Evolutionary conservation across 2,888 invertebrate species (phyloP).

Genomic region (Ernsta delagoae): DNA sequence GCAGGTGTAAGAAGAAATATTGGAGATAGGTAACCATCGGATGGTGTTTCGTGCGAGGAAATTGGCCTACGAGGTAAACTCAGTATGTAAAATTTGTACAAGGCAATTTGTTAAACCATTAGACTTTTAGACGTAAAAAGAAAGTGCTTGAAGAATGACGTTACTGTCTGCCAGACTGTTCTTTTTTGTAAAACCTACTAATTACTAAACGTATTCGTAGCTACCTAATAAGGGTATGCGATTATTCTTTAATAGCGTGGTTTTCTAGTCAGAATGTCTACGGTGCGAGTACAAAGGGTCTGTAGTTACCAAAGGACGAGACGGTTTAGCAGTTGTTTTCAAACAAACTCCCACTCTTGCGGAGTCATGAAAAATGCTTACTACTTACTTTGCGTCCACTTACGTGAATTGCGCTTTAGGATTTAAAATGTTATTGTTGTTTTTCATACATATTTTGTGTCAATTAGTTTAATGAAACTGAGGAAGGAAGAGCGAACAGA

Average conservation of each 20-base stretch:
- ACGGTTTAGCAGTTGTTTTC: not conserved
- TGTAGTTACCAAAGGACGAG: not conserved
- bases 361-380: not conserved
- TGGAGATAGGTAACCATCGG: too few species aligned
- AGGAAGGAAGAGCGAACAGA: not conserved
- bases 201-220: too few species aligned
- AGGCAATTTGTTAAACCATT: too few species aligned
- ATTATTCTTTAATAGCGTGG: not conserved
- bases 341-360: not conserved
- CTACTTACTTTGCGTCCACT: not conserved
- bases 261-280: not conserved
- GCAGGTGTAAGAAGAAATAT: too few species aligned
- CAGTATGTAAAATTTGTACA: too few species aligned
- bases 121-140: too few species aligned
- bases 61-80: too few species aligned
- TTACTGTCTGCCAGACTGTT: too few species aligned
- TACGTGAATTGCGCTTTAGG: not conserved
- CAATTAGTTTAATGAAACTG: too few species aligned
- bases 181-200: slow-evolving; percentile 37
- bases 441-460: too few species aligned
- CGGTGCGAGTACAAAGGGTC: not conserved
- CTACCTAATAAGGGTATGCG: not conserved
- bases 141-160: too few species aligned
- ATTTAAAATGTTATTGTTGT: not conserved
- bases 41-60: too few species aligned